Base-by-base conservation (phyloP, 2,888 invertebrate genomes). In the Autographa gamma region DNA sequence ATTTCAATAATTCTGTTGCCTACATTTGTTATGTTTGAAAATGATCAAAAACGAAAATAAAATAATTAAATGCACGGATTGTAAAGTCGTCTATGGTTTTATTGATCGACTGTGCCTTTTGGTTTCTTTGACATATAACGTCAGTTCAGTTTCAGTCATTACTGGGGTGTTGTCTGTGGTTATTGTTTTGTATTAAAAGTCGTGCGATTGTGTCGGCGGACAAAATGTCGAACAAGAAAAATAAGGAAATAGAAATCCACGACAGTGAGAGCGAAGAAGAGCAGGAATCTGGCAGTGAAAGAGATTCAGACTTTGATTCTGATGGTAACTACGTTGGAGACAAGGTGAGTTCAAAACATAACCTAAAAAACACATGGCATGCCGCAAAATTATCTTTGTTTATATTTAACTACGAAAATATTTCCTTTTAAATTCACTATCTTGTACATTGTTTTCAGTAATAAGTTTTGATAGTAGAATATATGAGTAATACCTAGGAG, bases 251-350 rank as follows among this genome's bases (percentile, higher is more conserved):
- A 31, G 89, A 90, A 66, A 91, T 92, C 60, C 88, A 90, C 66
- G 92, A 93, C 2, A 96, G 94, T 65, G 94, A 94, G 32, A 96
- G 95, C 85, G 96, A 95, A 71, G 95, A 93, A 54, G 95, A 94
- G 38, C 91, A 92, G 56, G 93, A 91, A 52, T 93, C 93, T 11
- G 95, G 90, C 16, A 93, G 88, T 69, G 95, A 89, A 81, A 90
- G 85, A 64, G 95, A 93, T 77, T 95, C 96, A 0, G 96, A 96
- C 80, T 90, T 95, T 16, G 96, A 96, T 84, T 95, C 95, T 0
- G 96, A 95, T 73, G 95, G 95, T 32, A 95, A 96, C 62, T 96
- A 93, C 79, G 91, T 95, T 34, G 96, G 96, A 48, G 96, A 96
- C 71, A 96, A 96, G 93, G 96, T 96, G 86, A 71, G 84, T 67